Evolutionary conservation across 2,888 invertebrate genomes (phyloP).

Genomic region (Boloria euphrosyne): DNA sequence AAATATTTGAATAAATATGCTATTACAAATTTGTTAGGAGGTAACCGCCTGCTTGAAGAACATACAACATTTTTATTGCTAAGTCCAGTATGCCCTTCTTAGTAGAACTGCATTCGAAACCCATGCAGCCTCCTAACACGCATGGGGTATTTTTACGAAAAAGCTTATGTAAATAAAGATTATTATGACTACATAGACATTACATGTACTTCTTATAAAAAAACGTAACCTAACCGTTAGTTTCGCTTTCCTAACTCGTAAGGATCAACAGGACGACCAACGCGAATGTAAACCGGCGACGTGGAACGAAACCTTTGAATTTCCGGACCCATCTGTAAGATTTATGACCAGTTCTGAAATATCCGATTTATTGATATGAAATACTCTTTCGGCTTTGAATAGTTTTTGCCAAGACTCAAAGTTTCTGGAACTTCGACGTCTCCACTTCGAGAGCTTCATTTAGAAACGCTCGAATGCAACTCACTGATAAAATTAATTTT

Average conservation of each 20-base stretch:
- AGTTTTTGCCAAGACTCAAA: constrained; percentile 9
- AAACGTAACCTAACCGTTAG: too few species aligned
- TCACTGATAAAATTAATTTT: constrained; percentile 29
- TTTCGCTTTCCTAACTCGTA: not conserved
- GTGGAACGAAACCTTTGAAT: constrained; percentile 1
- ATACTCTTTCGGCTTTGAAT: constrained; percentile 7
- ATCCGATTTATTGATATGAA: not conserved
- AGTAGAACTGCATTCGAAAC: too few species aligned
- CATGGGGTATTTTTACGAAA: too few species aligned
- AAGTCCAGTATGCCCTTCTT: too few species aligned
- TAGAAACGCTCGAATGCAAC: constrained; percentile 21
- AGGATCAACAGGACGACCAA: constrained; percentile 6
- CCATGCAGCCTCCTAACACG: too few species aligned
- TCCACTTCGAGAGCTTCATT: constrained; percentile 19
- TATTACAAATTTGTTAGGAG: too few species aligned
- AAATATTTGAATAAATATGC: too few species aligned
- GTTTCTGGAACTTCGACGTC: constrained; percentile 1
- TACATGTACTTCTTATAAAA: too few species aligned
- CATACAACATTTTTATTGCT: too few species aligned
- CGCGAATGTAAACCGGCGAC: constrained; percentile 5
- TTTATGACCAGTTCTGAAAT: constrained; percentile 6
- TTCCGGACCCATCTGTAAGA: not conserved
- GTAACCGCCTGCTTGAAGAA: too few species aligned
- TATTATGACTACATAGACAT: too few species aligned
- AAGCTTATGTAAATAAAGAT: too few species aligned